Base-by-base conservation (phyloP, 2,113 vertebrate genomes). In the Poecile atricapillus region DNA sequence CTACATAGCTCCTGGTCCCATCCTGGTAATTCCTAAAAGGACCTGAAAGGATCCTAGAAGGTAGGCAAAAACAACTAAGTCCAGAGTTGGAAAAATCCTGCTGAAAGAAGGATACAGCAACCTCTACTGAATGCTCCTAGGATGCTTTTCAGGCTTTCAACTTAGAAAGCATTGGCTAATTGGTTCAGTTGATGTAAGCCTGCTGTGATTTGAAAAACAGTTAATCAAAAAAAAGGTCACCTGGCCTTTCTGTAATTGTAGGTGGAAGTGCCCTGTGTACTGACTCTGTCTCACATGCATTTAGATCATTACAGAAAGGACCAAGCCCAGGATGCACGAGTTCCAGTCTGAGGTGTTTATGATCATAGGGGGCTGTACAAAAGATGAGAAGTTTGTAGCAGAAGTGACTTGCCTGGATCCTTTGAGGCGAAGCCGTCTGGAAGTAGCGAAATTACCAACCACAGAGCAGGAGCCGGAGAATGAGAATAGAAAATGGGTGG, bases 321-420 rank as follows among this genome's bases (percentile, higher is more conserved):
- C 99, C 88, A 99, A 99, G 96, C 99, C 99, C 74, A 98, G 99
- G 75, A 96, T 98, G 96, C 98, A 97, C 4, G 99, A 99, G 97
- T 99, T 99, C 96, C 98, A 99, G 80, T 99, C 99, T 3, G 99
- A 99, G 96, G 99, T 99, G 78, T 99, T 99, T 95, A 98, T 99
- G 98, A 99, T 99, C 96, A 99, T 99, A 14, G 99, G 99, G 3
- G 99, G 99, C 87, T 99, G 99, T 97, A 99, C 99, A 4, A 99
- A 99, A 97, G 99, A 99, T 17, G 99, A 99, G 68, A 99, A 98
- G 82, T 99, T 99, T 97, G 98, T 99, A 64, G 98, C 99, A 15
- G 99, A 99, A 62, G 99, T 99, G 41, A 99, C 99, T 59, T 99
- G 99, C 96, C 97, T 99, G 97, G 99, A 99, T 94, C 99, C 99